Base-by-base conservation (phyloP, 2,113 vertebrate species). In the Serilophus lunatus region DNA sequence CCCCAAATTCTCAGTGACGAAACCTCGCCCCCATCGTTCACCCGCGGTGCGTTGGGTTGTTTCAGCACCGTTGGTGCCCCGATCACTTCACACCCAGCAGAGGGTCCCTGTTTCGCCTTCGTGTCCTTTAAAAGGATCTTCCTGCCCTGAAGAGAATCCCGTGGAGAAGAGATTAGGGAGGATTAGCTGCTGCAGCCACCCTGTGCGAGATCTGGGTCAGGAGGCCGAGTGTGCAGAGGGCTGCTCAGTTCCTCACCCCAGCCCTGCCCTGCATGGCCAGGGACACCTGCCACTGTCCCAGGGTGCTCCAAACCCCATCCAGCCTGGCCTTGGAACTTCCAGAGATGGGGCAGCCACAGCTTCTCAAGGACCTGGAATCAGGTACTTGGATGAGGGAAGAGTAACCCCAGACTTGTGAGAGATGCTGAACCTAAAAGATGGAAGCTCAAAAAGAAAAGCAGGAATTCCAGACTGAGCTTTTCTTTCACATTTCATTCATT, bases 201-300 rank as follows among this genome's bases (percentile, higher is more conserved):
- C 29, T n/a, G 25, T 42, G 65, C 29, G 51, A 76, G 88, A 90
- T 82, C 71, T 83, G 81, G 90, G 95, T 94, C 95, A 93, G 94
- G 88, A 96, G 96, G 84, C 47, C 26, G 13, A 13, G 0, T 68
- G 20, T 24, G 45, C 79, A 7, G 18, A 44, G 59, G 65, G 71
- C 44, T 40, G 56, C 66, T 57, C 63, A 2, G 42, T 23, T 61
- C 61, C 36, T 42, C 33, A 42, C 29, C 36, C 50, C 50, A 33
- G 4, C 13, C 25, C 57, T 20, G 4, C 15, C 35, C 44, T 79
- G 57, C n/a, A n/a, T n/a, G n/a, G n/a, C n/a, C n/a, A n/a, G n/a
- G n/a, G n/a, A n/a, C 44, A 17, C 25, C n/a, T 61, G 4, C 47
- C 54, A 31, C 14, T 14, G 0, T 12, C 29, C 25, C 40, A 35